Evolutionary conservation across 2,113 vertebrate species (phyloP).

Genomic region (Pardalotus punctatus): DNA sequence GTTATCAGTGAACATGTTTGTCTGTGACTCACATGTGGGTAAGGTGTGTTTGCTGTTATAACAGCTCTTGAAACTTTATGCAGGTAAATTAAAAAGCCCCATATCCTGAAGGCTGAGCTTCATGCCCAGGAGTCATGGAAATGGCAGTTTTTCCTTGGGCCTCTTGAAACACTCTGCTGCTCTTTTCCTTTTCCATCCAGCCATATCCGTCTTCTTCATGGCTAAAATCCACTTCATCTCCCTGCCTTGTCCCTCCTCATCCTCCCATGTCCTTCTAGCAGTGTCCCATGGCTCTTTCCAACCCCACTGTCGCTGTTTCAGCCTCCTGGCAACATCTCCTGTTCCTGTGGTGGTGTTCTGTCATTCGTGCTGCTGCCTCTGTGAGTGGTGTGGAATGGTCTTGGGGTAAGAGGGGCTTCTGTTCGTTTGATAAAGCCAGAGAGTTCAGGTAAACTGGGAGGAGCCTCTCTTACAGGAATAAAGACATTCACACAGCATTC

Average conservation of each 20-base stretch:
- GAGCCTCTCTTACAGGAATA: neutral
- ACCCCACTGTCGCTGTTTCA: rapidly evolving
- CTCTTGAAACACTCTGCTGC: neutral
- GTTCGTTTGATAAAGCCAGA: neutral
- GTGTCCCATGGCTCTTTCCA: neutral
- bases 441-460: neutral
- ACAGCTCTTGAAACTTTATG: conserved; percentile 34
- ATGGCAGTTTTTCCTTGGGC: neutral
- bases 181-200: neutral
- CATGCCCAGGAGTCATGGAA: neutral
- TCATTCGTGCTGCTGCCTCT: neutral
- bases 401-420: neutral
- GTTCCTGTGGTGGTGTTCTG: neutral
- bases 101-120: conserved; percentile 13
- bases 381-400: neutral
- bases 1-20: conserved; percentile 40
- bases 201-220: neutral
- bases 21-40: conserved; percentile 42
- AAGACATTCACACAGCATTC: neutral
- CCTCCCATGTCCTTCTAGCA: neutral
- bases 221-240: neutral
- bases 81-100: neutral
- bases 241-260: neutral
- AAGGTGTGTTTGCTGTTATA: conserved; percentile 60
- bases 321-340: neutral